Percentiles rank a stretch among this genome's conserved stretches.
Evolutionary conservation across 2,797 vertebrate species (phyloP).

Genomic region (Champsocephalus gunnari): DNA sequence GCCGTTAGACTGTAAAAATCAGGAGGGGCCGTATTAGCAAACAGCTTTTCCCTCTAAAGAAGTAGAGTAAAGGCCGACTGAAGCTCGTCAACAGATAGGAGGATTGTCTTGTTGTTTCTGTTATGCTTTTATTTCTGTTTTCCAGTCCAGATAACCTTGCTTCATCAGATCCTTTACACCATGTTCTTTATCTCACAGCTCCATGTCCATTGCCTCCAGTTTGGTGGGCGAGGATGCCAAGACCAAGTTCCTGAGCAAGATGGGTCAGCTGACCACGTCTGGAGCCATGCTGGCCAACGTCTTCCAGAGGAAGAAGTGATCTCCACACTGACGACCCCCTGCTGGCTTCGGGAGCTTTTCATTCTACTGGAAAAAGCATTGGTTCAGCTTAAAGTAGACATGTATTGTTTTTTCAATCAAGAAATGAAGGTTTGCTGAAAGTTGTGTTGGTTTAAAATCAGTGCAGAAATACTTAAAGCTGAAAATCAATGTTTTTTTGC

Average conservation of each 20-base stretch:
- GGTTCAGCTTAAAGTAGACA: slow-evolving; percentile 37
- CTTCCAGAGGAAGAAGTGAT: slow-evolving; percentile 98
- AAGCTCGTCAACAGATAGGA: slow-evolving; percentile 3
- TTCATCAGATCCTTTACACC: not conserved
- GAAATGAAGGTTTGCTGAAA: slow-evolving; percentile 27
- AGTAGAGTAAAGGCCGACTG: slow-evolving; percentile 25
- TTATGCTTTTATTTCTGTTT: slow-evolving; percentile 1
- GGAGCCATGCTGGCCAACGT: slow-evolving; percentile 99
- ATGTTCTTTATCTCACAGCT: slow-evolving; percentile 76
- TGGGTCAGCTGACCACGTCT: slow-evolving; percentile 99
- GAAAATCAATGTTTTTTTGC: slow-evolving; percentile 38
- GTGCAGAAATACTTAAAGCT: slow-evolving; percentile 30
- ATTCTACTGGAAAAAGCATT: slow-evolving; percentile 42
- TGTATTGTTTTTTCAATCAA: slow-evolving; percentile 27
- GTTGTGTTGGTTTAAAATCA: slow-evolving; percentile 30
- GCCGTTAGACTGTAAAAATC: slow-evolving; percentile 74
- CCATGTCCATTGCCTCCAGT: slow-evolving; percentile 96
- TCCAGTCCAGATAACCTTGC: not conserved
- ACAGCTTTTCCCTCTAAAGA: slow-evolving; percentile 37
- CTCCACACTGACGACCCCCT: slow-evolving; percentile 75
- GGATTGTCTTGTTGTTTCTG: not conserved
- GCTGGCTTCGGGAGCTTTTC: slow-evolving; percentile 75
- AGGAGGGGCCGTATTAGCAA: slow-evolving; percentile 54
- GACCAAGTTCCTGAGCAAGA: slow-evolving; percentile 99
- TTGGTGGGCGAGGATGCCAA: slow-evolving; percentile 98